Evolutionary conservation across 1,140 invertebrate species (phyloP).

Genomic region (Zaprionus lachaisei): DNA sequence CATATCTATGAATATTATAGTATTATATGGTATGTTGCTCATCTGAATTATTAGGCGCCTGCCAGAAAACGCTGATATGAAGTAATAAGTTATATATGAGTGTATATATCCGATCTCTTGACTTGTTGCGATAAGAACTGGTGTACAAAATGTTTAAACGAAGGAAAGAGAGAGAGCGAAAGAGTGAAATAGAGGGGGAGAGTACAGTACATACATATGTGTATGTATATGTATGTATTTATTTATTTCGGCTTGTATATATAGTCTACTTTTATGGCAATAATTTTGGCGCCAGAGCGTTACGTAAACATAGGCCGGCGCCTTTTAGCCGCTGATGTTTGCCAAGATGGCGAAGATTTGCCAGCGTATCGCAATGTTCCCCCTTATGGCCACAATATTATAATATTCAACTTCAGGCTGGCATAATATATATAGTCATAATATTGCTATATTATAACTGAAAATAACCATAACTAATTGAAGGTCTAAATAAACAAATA

Average conservation of each 20-base stretch:
- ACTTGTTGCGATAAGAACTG: slow-evolving; percentile 23
- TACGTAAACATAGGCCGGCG: slow-evolving; percentile 67
- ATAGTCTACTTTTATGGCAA: slow-evolving; percentile 64
- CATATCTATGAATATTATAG: neutral
- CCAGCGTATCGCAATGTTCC: slow-evolving; percentile 25
- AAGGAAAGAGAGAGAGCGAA: neutral
- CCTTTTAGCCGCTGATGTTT: slow-evolving; percentile 19
- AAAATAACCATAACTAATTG: no score
- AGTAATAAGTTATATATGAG: neutral
- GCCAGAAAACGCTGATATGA: neutral
- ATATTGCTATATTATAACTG: no score
- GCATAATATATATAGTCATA: no score
- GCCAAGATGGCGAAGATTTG: slow-evolving; percentile 23
- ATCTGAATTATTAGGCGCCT: neutral
- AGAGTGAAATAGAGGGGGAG: neutral
- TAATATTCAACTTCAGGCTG: neutral
- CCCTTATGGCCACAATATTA: slow-evolving; percentile 23
- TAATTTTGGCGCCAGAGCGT: slow-evolving; percentile 76
- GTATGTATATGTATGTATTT: slow-evolving; percentile 5
- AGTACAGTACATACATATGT: slow-evolving; percentile 35
- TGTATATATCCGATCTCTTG: neutral
- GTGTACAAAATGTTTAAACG: slow-evolving; percentile 6
- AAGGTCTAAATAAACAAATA: no score
- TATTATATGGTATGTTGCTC: neutral
- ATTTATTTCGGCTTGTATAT: slow-evolving; percentile 26